These are phyloP conservation scores for Frankliniella intonsa DNA, from an alignment of 2,888 invertebrate genomes.

Conservation along the genomic window DNA sequence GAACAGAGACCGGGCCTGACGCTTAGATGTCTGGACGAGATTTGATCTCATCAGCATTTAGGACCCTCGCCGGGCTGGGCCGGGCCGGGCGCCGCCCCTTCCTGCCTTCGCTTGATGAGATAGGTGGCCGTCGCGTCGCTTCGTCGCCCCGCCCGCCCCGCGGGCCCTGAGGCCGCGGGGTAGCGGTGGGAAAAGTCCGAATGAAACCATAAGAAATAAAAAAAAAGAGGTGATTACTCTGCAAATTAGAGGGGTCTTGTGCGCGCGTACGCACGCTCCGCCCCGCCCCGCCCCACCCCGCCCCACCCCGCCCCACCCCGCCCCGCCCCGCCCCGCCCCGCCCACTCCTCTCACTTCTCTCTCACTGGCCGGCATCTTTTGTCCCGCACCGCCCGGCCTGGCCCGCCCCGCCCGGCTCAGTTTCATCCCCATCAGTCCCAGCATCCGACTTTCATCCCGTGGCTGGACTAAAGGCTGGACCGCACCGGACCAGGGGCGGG, in stretches of 20 bases:
- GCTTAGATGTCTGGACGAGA: background rate
- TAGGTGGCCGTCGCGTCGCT: background rate
- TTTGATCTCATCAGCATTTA: slow-evolving; percentile 21
- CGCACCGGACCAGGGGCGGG: too few relatives aligned
- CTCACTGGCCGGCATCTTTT: background rate
- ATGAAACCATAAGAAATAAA: background rate
- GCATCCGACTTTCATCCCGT: background rate
- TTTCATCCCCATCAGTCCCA: too few relatives aligned
- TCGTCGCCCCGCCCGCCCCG: background rate
- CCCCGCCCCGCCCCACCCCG: background rate
- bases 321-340: background rate
- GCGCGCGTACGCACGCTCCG: background rate
- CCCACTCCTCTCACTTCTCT: background rate
- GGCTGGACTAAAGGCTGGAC: background rate
- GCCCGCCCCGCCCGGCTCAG: background rate
- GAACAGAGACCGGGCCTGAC: too few relatives aligned
- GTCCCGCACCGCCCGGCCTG: background rate
- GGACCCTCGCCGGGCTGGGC: background rate
- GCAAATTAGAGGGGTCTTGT: too few relatives aligned
- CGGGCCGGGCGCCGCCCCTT: background rate
- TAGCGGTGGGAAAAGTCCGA: background rate
- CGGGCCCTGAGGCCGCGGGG: background rate
- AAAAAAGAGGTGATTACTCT: background rate
- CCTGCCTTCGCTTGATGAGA: background rate
- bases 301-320: background rate